A percentile compares a stretch with the other conserved stretches of the same genome.
phyloP scores from a whole-genome alignment of 2,888 invertebrate species.

The Microchrysa polita region DNA sequence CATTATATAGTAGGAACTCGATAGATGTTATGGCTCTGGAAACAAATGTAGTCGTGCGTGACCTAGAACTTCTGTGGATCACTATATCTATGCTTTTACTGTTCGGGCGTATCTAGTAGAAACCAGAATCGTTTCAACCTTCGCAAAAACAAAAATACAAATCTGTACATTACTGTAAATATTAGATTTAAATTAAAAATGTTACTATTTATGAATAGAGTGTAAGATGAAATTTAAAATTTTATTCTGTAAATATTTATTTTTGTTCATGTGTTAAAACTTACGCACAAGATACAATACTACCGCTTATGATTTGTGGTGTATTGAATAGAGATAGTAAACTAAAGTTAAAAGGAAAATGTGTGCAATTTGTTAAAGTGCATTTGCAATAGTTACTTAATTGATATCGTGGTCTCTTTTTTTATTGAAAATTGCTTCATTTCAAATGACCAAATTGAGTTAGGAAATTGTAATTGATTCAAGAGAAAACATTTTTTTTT shows the following conservation, averaged over 20 bases:
- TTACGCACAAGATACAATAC: neutral
- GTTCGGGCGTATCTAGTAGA: neutral
- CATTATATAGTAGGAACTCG: slow-evolving; percentile 7
- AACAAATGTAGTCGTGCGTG: neutral
- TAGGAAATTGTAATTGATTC: neutral
- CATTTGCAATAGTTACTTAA: slow-evolving; percentile 21
- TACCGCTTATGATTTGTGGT: slow-evolving; percentile 5
- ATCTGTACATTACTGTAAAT: slow-evolving; percentile 35
- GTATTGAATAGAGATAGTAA: neutral
- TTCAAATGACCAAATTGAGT: neutral
- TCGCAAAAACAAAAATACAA: neutral
- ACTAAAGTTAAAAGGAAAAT: neutral
- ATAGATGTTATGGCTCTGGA: neutral
- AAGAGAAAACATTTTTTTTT: neutral
- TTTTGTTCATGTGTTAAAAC: slow-evolving; percentile 29
- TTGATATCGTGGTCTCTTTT: neutral
- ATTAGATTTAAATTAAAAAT: slow-evolving; percentile 14
- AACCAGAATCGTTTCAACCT: neutral
- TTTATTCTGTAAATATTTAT: slow-evolving; percentile 43
- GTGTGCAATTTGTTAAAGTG: slow-evolving; percentile 34
- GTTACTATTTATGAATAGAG: slow-evolving; percentile 22
- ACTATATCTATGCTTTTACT: no score
- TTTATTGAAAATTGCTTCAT: neutral
- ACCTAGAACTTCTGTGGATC: neutral
- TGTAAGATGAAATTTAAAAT: neutral